Percentiles rank a stretch among this genome's conserved stretches.
Conservation (phyloP, 2,113 vertebrate species). For the Dipodomys ordii region DNA sequence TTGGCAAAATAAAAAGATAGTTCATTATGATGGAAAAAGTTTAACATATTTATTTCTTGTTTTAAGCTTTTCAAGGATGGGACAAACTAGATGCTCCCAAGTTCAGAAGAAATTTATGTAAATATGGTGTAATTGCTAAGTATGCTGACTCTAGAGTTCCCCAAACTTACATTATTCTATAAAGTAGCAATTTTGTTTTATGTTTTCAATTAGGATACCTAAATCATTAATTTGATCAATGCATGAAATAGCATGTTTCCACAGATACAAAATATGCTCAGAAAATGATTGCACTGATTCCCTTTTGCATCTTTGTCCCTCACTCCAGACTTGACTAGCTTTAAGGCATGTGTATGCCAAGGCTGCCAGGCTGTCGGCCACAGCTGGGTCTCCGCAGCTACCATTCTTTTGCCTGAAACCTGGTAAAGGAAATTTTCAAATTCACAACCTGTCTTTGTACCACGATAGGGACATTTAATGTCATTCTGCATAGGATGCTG, state of each 20-base stretch:
- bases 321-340: neutral
- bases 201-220: slow-evolving; percentile 26
- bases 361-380: no score
- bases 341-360: no score
- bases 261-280: neutral
- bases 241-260: neutral
- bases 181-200: neutral
- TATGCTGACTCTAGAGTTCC: neutral
- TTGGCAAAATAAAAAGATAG: neutral
- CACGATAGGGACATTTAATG: no score
- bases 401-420: no score
- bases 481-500: no score
- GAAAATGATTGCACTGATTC: neutral
- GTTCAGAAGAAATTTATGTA: neutral
- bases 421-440: no score
- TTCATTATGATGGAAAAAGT: slow-evolving; percentile 28
- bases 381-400: no score
- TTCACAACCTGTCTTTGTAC: no score
- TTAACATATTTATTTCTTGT: neutral
- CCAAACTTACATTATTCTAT: neutral
- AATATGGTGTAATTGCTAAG: neutral
- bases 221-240: slow-evolving; percentile 33
- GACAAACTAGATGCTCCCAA: neutral
- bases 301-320: neutral
- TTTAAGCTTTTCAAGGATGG: neutral